Conservation (phyloP, 1,140 invertebrate species). For the Drosophila nebulosa region DNA sequence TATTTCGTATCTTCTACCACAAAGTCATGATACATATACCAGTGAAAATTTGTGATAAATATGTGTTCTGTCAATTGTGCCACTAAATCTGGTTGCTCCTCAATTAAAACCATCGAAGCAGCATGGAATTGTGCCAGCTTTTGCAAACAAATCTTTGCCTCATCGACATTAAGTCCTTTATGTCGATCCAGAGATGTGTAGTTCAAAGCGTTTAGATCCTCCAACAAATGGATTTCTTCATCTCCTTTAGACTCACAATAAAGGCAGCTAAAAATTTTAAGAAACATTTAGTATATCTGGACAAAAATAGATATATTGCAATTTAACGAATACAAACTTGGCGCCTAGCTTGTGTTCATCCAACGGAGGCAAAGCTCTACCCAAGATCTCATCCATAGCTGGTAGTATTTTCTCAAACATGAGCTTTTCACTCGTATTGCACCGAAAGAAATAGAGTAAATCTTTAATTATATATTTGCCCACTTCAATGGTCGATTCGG, state of each 20-base stretch:
- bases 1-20: conserved; percentile 49
- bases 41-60: conserved; percentile 55
- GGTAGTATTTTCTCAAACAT: conserved; percentile 61
- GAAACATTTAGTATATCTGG: too few species aligned
- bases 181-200: conserved; percentile 38
- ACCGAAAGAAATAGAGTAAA: conserved; percentile 31
- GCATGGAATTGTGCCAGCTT: conserved; percentile 70
- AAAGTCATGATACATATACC: conserved; percentile 37
- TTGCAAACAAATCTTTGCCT: conserved; percentile 35
- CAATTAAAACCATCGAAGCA: conserved; percentile 50
- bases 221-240: conserved; percentile 55
- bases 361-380: not conserved
- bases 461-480: conserved; percentile 52
- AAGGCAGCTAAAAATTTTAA: conserved; percentile 27
- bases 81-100: conserved; percentile 27
- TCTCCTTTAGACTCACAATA: conserved; percentile 16
- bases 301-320: not conserved
- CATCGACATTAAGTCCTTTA: conserved; percentile 29
- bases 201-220: conserved; percentile 47
- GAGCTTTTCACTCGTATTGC: conserved; percentile 42
- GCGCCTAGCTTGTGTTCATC: conserved; percentile 42
- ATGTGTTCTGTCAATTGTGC: conserved; percentile 5
- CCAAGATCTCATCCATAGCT: conserved; percentile 34
- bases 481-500: conserved; percentile 15
- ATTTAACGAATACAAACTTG: conserved; percentile 21